Evolutionary conservation across 1,140 invertebrate genomes (phyloP).

Genomic region (Bombus sibiricus): DNA sequence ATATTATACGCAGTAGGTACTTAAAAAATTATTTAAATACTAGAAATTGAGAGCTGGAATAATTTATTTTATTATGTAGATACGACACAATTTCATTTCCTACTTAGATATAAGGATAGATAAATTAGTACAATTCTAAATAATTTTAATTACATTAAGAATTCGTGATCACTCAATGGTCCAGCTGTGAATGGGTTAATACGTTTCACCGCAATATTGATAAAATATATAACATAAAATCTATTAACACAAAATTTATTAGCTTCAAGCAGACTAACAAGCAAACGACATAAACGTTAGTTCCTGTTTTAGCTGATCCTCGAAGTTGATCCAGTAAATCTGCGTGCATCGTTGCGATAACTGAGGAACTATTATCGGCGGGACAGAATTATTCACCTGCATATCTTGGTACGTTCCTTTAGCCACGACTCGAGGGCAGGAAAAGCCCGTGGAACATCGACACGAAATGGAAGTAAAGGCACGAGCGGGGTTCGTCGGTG

Average conservation of each 20-base stretch:
- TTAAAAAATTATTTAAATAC: background rate
- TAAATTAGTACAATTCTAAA: too few relatives aligned
- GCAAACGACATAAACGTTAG: background rate
- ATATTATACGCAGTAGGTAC: background rate
- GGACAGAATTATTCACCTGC: slow-evolving; percentile 33
- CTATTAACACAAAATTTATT: background rate
- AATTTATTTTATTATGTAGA: background rate
- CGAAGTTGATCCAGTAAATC: background rate
- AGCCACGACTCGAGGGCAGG: slow-evolving; percentile 31
- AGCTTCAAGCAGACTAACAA: background rate
- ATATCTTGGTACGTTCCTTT: slow-evolving; percentile 20
- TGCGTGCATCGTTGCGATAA: too few relatives aligned
- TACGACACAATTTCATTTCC: too few relatives aligned
- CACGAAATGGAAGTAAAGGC: slow-evolving; percentile 65
- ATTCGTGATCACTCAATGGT: too few relatives aligned
- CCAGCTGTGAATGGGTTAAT: too few relatives aligned
- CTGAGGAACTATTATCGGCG: slow-evolving; percentile 5
- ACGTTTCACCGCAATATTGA: background rate
- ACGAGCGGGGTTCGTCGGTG: slow-evolving; percentile 39
- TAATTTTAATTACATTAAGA: too few relatives aligned
- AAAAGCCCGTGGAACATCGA: slow-evolving; percentile 61
- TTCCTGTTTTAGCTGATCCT: background rate
- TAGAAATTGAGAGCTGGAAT: background rate
- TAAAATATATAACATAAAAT: background rate
- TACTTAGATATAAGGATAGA: too few relatives aligned